Percentiles rank a stretch among this genome's conserved stretches.
Evolutionary conservation across 2,797 vertebrate genomes (phyloP).

Genomic region (Leucoraja ocellata): DNA sequence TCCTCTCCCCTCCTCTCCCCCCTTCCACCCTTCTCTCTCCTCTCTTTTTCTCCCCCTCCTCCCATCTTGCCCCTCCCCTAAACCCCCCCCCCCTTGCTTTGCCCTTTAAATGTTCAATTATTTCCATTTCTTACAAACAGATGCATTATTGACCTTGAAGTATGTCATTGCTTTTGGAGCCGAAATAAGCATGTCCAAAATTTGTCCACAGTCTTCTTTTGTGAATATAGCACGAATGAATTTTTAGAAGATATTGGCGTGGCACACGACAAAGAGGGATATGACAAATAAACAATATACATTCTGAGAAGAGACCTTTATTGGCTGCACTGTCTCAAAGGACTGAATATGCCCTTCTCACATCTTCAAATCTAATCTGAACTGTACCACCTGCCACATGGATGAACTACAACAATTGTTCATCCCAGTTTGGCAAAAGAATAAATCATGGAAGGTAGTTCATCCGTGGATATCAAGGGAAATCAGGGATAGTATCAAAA

Average conservation of each 20-base stretch:
- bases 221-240: neutral
- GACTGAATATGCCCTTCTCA: constrained; percentile 19
- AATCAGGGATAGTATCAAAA: no score
- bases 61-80: no score
- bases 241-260: neutral
- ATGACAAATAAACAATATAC: neutral
- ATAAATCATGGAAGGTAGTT: no score
- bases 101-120: neutral
- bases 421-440: no score
- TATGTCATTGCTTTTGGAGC: neutral
- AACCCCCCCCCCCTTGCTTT: neutral
- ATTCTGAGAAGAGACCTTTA: neutral
- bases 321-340: neutral
- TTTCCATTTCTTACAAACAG: neutral
- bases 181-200: neutral
- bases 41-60: no score
- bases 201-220: constrained; percentile 25
- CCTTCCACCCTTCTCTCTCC: no score
- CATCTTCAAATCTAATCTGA: constrained; percentile 6
- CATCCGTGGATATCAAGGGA: no score
- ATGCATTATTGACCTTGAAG: constrained; percentile 24
- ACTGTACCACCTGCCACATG: constrained; percentile 19
- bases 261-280: neutral
- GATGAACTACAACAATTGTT: no score
- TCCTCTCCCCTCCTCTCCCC: no score